Conservation (phyloP, 2,888 invertebrate genomes). For the Sepiola atlantica region DNA sequence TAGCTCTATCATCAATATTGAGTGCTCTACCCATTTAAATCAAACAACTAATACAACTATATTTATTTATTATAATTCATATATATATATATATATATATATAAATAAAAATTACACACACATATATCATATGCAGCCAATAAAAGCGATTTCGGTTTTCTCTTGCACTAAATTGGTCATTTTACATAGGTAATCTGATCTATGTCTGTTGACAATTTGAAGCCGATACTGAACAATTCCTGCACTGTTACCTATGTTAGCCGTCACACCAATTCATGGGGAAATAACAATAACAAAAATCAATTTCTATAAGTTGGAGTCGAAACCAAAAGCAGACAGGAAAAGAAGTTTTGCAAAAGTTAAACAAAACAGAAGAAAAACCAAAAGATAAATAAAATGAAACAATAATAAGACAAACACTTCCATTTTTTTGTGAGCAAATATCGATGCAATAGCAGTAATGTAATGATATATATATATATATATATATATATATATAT, state of each 20-base stretch:
- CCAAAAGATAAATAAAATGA: background rate
- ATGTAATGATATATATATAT: conserved; percentile 4
- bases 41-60: too few species aligned
- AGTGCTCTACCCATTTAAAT: too few species aligned
- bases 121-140: background rate
- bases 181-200: background rate
- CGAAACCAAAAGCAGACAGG: background rate
- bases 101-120: background rate
- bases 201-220: background rate
- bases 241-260: background rate
- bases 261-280: background rate
- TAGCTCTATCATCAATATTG: too few species aligned
- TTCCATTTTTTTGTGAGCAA: conserved; percentile 1
- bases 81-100: too few species aligned
- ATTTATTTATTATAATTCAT: too few species aligned
- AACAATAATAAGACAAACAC: background rate
- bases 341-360: conserved; percentile 1
- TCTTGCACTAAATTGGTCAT: background rate
- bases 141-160: background rate
- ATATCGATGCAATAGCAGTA: background rate
- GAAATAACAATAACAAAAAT: background rate
- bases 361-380: background rate
- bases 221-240: background rate
- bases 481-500: background rate
- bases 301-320: background rate